A percentile compares a stretch with the other conserved stretches of the same genome.
Conservation (phyloP, 2,888 invertebrate species). For the Dromius quadrimaculatus region DNA sequence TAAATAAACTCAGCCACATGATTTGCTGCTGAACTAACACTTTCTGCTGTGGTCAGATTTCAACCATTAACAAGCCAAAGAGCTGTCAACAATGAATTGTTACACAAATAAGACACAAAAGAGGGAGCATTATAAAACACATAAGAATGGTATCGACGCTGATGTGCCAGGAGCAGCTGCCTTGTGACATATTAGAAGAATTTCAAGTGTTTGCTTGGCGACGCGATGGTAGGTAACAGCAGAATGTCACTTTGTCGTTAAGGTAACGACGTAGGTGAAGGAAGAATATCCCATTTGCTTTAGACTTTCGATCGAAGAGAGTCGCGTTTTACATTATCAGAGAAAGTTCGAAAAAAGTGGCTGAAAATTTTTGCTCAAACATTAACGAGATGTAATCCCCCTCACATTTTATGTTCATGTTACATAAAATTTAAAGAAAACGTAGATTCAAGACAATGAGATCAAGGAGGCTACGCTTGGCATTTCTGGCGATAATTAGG, state of each 20-base stretch:
- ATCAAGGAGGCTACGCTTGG: too few species aligned
- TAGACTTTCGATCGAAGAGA: not conserved
- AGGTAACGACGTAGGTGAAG: constrained; percentile 27
- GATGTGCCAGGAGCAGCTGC: constrained; percentile 19
- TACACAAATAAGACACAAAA: constrained; percentile 27
- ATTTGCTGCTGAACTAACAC: constrained; percentile 5
- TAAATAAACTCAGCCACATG: too few species aligned
- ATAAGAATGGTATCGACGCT: constrained; percentile 14
- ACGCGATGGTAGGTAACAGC: constrained; percentile 24
- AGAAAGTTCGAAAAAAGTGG: too few species aligned
- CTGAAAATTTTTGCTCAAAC: too few species aligned
- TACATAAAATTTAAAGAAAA: too few species aligned
- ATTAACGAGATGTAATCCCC: too few species aligned
- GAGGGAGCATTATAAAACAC: constrained; percentile 16
- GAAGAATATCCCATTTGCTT: too few species aligned
- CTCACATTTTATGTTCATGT: too few species aligned
- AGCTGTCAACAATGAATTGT: constrained; percentile 25
- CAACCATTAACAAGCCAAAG: constrained; percentile 17
- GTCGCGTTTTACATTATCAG: not conserved
- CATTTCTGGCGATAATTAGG: too few species aligned
- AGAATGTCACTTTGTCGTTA: constrained; percentile 37
- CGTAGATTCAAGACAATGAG: too few species aligned
- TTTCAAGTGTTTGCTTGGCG: constrained; percentile 31
- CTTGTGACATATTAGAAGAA: constrained; percentile 33
- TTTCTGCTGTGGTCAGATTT: constrained; percentile 28